Percentiles rank a stretch among this genome's conserved stretches.
These are phyloP conservation scores for Protomyctophum bolini DNA, from an alignment of 2,113 vertebrate species.

Conservation along the genomic window DNA sequence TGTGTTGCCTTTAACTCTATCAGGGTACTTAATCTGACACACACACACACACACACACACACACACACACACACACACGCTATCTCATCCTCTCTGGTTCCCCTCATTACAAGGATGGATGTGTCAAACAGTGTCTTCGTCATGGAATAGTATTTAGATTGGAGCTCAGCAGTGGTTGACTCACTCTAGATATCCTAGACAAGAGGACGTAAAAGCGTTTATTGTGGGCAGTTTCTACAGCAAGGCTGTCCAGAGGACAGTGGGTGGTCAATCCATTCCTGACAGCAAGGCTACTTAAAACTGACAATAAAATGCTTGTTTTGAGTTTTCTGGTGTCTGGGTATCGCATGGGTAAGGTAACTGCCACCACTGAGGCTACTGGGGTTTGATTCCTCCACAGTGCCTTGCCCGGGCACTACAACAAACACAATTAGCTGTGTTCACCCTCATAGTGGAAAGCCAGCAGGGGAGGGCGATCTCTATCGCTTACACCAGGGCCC, in stretches of 20 bases:
- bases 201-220: background rate
- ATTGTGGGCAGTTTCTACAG: constrained; percentile 1
- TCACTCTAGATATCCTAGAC: background rate
- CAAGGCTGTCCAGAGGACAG: background rate
- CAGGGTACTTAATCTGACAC: constrained; percentile 23
- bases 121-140: constrained; percentile 12
- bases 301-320: too few species aligned
- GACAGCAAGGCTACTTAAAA: background rate
- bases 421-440: too few species aligned
- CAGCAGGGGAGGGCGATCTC: too few species aligned
- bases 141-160: constrained; percentile 18
- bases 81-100: background rate
- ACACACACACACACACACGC: background rate
- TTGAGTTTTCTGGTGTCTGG: too few species aligned
- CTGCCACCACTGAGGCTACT: too few species aligned
- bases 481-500: too few species aligned
- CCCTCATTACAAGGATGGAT: background rate
- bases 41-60: background rate
- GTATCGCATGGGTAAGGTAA: too few species aligned
- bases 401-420: too few species aligned
- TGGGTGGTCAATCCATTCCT: background rate
- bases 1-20: constrained; percentile 14
- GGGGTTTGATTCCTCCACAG: too few species aligned
- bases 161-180: background rate
- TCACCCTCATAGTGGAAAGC: too few species aligned